phyloP scores from a whole-genome alignment of 2,888 invertebrate species.

The Noctua fimbriata region DNA sequence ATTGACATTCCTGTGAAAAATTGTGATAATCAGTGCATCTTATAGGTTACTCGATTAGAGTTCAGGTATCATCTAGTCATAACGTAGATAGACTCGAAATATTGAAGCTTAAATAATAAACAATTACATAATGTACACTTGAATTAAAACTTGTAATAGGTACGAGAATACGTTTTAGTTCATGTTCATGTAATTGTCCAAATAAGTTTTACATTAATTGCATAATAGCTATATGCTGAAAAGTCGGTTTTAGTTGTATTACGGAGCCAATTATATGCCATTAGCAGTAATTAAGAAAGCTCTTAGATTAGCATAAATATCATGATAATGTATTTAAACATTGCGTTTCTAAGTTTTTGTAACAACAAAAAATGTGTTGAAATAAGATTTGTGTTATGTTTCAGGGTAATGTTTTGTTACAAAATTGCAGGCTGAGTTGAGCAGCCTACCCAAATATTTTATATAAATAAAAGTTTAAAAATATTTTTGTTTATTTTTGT shows the following conservation, averaged over 20 bases:
- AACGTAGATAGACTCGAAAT: slow-evolving; percentile 68
- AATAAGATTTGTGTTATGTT: slow-evolving; percentile 63
- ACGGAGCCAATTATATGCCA: slow-evolving; percentile 65
- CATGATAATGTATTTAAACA: slow-evolving; percentile 57
- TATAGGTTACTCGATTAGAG: slow-evolving; percentile 51
- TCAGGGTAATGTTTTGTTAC: slow-evolving; percentile 67
- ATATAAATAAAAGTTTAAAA: slow-evolving; percentile 66
- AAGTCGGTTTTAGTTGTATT: slow-evolving; percentile 53
- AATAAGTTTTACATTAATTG: slow-evolving; percentile 63
- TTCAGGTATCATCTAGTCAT: slow-evolving; percentile 72
- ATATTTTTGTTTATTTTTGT: slow-evolving; percentile 8
- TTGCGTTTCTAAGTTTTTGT: slow-evolving; percentile 53
- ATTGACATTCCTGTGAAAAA: slow-evolving; percentile 69
- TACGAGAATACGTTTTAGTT: slow-evolving; percentile 43
- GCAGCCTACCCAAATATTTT: slow-evolving; percentile 66
- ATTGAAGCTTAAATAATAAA: slow-evolving; percentile 51
- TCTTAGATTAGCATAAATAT: slow-evolving; percentile 46
- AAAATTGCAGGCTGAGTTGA: slow-evolving; percentile 50
- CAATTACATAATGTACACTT: slow-evolving; percentile 42
- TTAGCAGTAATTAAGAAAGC: slow-evolving; percentile 60
- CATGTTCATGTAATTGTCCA: slow-evolving; percentile 32
- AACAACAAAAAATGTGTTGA: slow-evolving; percentile 45
- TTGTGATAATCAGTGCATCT: slow-evolving; percentile 68
- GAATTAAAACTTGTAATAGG: slow-evolving; percentile 39
- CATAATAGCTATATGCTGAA: slow-evolving; percentile 63